Percentiles rank a stretch among this genome's conserved stretches.
phyloP scores from a whole-genome alignment of 2,888 invertebrate species.

The Cheilosia scutellata region DNA sequence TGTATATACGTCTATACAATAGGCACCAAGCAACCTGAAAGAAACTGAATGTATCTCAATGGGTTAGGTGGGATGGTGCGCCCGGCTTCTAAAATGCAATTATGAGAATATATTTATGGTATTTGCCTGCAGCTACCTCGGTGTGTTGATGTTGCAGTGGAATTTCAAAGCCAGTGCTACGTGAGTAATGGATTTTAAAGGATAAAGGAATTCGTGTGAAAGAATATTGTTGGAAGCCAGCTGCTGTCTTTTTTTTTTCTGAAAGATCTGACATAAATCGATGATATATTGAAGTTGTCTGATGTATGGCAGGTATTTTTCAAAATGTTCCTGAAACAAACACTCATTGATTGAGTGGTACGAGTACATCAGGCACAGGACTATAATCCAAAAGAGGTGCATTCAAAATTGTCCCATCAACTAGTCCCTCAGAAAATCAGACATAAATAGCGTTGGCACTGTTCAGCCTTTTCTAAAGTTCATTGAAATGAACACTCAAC shows the following conservation, averaged over 20 bases:
- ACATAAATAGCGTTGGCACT: too few species aligned
- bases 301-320: neutral
- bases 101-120: constrained; percentile 68
- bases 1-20: constrained; percentile 19
- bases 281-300: neutral
- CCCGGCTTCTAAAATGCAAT: constrained; percentile 66
- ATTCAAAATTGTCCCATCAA: too few species aligned
- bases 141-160: constrained; percentile 34
- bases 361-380: too few species aligned
- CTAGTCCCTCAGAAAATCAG: too few species aligned
- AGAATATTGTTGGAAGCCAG: constrained; percentile 11
- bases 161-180: constrained; percentile 12
- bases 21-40: neutral
- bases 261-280: constrained; percentile 12
- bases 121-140: constrained; percentile 60
- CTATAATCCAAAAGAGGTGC: too few species aligned
- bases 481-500: too few species aligned
- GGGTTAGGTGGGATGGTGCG: constrained; percentile 46
- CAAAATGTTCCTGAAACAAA: neutral
- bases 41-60: constrained; percentile 58
- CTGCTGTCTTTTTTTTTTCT: constrained; percentile 18
- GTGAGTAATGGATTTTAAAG: constrained; percentile 57
- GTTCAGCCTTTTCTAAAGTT: too few species aligned
- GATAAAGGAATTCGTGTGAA: constrained; percentile 19
- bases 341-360: too few species aligned